Conservation (phyloP, 2,888 invertebrate species). For the Dryomyza anilis region DNA sequence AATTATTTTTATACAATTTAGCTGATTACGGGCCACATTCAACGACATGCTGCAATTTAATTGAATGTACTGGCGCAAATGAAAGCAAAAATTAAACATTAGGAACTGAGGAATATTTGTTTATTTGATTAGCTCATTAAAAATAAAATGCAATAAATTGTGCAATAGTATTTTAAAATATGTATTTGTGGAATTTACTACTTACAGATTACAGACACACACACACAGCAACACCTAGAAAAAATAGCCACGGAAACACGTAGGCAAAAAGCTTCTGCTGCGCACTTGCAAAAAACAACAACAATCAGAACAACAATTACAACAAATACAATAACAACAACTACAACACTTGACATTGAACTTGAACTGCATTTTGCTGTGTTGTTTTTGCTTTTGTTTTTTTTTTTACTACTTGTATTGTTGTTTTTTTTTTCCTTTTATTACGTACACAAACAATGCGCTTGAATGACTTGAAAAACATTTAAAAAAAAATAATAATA, state of each 20-base stretch:
- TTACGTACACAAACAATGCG: conserved; percentile 19
- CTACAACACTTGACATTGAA: conserved; percentile 52
- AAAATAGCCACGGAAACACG: neutral
- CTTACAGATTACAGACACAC: too few species aligned
- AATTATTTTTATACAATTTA: too few species aligned
- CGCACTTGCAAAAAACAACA: neutral
- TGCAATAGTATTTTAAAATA: too few species aligned
- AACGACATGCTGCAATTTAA: too few species aligned
- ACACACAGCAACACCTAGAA: neutral
- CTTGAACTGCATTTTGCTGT: conserved; percentile 50
- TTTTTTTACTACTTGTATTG: neutral
- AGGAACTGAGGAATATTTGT: too few species aligned
- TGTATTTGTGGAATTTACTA: too few species aligned
- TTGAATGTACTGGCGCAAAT: too few species aligned
- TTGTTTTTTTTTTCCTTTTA: conserved; percentile 20
- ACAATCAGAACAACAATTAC: neutral
- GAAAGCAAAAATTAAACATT: too few species aligned
- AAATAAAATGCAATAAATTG: too few species aligned
- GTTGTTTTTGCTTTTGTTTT: conserved; percentile 12
- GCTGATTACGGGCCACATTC: too few species aligned
- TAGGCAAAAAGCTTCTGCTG: neutral
- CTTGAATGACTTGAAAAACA: conserved; percentile 9
- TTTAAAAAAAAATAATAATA: neutral
- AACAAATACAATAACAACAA: conserved; percentile 3
- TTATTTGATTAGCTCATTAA: too few species aligned